Conservation (phyloP, 2,797 vertebrate genomes). For the Anas acuta region DNA sequence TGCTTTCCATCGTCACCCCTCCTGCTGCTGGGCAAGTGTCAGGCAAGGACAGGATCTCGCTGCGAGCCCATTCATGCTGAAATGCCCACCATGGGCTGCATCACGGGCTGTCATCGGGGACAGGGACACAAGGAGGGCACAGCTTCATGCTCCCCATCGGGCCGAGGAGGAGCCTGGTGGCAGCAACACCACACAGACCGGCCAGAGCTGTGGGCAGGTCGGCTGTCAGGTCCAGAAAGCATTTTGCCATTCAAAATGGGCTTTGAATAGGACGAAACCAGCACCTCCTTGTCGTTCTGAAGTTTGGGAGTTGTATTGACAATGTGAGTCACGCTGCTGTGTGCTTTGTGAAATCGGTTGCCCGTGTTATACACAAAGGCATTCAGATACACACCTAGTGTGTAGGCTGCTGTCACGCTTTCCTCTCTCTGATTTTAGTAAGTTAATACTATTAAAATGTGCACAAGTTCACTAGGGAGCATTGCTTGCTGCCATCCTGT, state of each 20-base stretch:
- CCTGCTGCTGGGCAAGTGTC: neutral
- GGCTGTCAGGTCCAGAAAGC: neutral
- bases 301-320: neutral
- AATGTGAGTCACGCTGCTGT: neutral
- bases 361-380: rapidly evolving
- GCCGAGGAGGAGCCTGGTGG: neutral
- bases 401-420: neutral
- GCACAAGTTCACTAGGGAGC: neutral
- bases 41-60: neutral
- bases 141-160: rapidly evolving
- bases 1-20: neutral
- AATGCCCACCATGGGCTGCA: neutral
- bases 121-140: neutral
- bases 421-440: neutral
- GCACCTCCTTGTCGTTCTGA: neutral
- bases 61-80: neutral
- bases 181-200: rapidly evolving
- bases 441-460: neutral
- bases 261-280: neutral
- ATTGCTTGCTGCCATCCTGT: neutral
- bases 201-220: neutral
- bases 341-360: neutral
- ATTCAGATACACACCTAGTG: neutral
- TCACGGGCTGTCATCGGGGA: neutral
- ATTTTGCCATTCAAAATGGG: neutral